Base-by-base conservation (phyloP, 2,888 invertebrate genomes). In the Drosophila falleni region DNA sequence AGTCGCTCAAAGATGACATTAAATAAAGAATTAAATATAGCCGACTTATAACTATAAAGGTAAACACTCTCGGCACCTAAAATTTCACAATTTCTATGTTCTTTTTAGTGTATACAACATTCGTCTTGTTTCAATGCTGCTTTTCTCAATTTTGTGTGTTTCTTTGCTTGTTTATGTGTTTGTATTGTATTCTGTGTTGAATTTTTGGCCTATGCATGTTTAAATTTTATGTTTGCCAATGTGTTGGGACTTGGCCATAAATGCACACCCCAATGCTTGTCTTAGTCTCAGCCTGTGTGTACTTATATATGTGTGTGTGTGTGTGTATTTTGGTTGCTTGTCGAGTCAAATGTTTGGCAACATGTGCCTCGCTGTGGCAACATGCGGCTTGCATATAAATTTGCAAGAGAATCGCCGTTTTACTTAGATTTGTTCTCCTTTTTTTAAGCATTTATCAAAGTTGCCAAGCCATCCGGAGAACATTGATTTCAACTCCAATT, bases 201-300 rank as follows among this genome's bases (percentile, higher is more conserved):
- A 81, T 74, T 79, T 84, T 89, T 89, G 74, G 87, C 89, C 85
- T 85, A 89, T 89, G 87, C 85, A 89, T 86, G 89, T 84, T 84
- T 87, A 89, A 84, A 84, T 84, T 89, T 89, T 83, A 89, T 84
- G 89, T 84, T 89, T 84, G 87, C 78, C 89, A 84, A 87, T 84
- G 85, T 86, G 89, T 89, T 89, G 81, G 87, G 81, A 68, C 35
- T 44, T 53, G 11, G 70, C 60, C 74, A 85, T 85, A 89, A 81
- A 74, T 79, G 80, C 74, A 78, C 78, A 66, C 60, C 56, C 33
- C 42, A 55, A 29, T 46, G 31, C 15, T 41, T 56, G 19, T 46
- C 26, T 31, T 10, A n/a, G 13, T 59, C 37, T 11, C n/a, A 31
- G 13, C 5, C 19, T 26, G 39, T 23, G 35, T 44, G 47, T 26